These are phyloP conservation scores for Phrynocephalus forsythii DNA, from an alignment of 2,797 vertebrate genomes.

Conservation along the genomic window DNA sequence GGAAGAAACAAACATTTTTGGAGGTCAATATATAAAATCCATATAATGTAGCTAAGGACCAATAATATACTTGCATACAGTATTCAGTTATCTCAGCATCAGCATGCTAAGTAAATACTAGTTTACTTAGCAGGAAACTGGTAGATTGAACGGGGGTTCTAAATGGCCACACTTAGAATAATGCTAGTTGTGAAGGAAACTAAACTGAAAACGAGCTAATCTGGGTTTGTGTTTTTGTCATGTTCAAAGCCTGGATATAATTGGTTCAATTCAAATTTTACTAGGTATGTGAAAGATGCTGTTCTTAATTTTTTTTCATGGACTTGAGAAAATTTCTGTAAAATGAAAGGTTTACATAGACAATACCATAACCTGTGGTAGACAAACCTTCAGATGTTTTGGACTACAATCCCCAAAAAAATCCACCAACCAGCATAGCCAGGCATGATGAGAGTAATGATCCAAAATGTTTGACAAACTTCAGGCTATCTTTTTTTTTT, in stretches of 20 bases:
- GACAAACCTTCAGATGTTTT: neutral
- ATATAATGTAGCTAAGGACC: neutral
- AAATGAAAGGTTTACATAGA: neutral
- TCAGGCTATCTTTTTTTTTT: neutral
- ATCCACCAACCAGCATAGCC: neutral
- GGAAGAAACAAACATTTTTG: neutral
- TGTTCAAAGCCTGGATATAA: neutral
- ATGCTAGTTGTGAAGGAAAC: neutral
- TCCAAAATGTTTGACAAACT: too few relatives aligned
- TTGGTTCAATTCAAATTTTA: neutral
- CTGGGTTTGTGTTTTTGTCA: neutral
- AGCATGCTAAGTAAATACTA: too few relatives aligned
- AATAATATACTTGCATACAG: neutral
- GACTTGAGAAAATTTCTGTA: neutral
- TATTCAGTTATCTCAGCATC: neutral
- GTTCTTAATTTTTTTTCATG: neutral
- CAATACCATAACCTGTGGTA: neutral
- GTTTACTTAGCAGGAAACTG: neutral
- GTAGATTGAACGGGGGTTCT: neutral
- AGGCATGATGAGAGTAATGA: neutral
- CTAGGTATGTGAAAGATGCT: neutral
- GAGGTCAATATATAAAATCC: neutral
- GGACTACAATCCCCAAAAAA: neutral
- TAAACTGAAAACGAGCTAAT: neutral
- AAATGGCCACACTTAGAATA: neutral